Base-by-base conservation (phyloP, 1,140 invertebrate genomes). In the Heliconius hermathena region DNA sequence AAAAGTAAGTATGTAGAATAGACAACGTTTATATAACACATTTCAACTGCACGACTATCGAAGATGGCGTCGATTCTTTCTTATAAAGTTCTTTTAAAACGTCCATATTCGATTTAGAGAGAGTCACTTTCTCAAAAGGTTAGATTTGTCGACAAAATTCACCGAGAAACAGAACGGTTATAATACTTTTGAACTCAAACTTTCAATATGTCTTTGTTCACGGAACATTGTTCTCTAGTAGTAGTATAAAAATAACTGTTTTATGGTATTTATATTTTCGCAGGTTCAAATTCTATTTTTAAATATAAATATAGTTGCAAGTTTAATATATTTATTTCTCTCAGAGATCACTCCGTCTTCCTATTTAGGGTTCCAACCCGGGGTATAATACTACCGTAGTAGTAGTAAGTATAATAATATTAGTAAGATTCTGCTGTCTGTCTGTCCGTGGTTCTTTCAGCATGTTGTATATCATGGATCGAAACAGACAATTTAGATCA, bases 81-180 rank as follows among this genome's bases (percentile, higher is more conserved):
- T 57, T 57, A 66, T 26, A 66, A 66, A 66, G 60, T 26, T 66
- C 60, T 66, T 66, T 66, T 29, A 66, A 26, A 66, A 2, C 22
- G n/a, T 66, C 60, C n/a, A 66, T 66, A 66, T 29, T 66, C 60
- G 60, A 66, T 66, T 66, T 66, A 66, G 22, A 66, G 57, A 66
- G 60, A 66, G 60, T 66, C 60, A 66, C 60, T 66, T 66, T 66
- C 60, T 66, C 60, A 66, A 66, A 66, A 66, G 60, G 60, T 66
- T 66, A 66, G 60, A 66, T 66, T 66, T 66, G 60, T 66, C 60
- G 60, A 66, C 60, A 66, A 66, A 66, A 29, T 66, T 66, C 22
- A 66, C 60, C 60, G 60, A 66, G 60, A 66, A 66, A 66, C 60
- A 26, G 60, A 26, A 26, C 60, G 22, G 60, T 66, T 66, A 66